These are phyloP conservation scores for Micrasema longulum DNA, from an alignment of 1,140 invertebrate genomes.

Conservation along the genomic window DNA sequence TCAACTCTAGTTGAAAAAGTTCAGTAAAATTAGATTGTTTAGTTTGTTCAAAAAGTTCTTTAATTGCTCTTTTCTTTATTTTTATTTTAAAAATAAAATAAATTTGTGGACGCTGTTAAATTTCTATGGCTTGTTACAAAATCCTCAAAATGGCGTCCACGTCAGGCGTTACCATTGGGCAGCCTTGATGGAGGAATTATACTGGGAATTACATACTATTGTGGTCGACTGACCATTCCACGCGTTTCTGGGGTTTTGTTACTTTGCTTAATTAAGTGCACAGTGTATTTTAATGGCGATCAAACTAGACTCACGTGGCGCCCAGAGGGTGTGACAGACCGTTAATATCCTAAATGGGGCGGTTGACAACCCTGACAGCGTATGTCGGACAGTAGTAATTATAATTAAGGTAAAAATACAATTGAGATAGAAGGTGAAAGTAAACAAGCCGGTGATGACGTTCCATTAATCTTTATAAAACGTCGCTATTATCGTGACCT, in stretches of 20 bases:
- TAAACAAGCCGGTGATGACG: slow-evolving; percentile 2
- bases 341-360: slow-evolving; percentile 31
- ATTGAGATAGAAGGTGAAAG: slow-evolving; percentile 8
- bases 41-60: too few species aligned
- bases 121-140: slow-evolving; percentile 1
- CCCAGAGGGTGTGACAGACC: slow-evolving; percentile 31
- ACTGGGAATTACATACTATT: slow-evolving; percentile 47
- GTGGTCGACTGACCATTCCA: slow-evolving; percentile 13
- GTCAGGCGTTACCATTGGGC: background rate
- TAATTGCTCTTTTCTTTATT: too few species aligned
- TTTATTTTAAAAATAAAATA: too few species aligned
- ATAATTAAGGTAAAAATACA: slow-evolving; percentile 27
- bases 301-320: slow-evolving; percentile 44
- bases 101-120: background rate
- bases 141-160: slow-evolving; percentile 16
- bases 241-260: slow-evolving; percentile 45
- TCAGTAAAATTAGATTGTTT: too few species aligned
- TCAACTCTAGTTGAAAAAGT: too few species aligned
- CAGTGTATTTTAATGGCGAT: slow-evolving; percentile 46
- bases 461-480: slow-evolving; percentile 13
- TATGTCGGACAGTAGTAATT: slow-evolving; percentile 23
- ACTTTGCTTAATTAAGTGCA: slow-evolving; percentile 51
- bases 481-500: background rate
- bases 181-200: slow-evolving; percentile 31
- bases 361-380: slow-evolving; percentile 7